phyloP scores from a whole-genome alignment of 2,797 vertebrate genomes.

The Synanceia verrucosa region DNA sequence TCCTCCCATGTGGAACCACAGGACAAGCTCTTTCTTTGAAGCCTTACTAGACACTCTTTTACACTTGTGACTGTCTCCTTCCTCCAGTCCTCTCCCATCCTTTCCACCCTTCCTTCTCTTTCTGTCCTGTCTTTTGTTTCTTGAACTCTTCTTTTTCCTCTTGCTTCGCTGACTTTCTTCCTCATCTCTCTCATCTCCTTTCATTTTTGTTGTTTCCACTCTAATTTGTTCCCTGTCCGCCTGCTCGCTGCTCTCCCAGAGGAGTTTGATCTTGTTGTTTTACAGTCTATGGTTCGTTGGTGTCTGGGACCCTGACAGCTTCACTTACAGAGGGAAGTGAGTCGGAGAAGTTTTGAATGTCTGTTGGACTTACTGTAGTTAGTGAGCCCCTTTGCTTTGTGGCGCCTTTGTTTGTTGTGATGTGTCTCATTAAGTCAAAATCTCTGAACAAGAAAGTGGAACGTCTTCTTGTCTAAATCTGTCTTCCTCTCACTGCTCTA shows the following conservation, averaged over 20 bases:
- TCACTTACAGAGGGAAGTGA: constrained; percentile 21
- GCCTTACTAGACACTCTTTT: constrained; percentile 14
- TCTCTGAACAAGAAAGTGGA: not conserved
- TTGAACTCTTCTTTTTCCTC: no score
- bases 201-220: not conserved
- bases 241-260: not conserved
- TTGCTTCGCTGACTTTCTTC: not conserved
- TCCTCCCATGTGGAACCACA: constrained; percentile 17
- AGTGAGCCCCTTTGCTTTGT: not conserved
- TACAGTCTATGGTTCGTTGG: constrained; percentile 26
- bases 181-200: not conserved
- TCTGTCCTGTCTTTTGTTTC: no score
- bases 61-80: constrained; percentile 5
- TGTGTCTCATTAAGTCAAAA: constrained; percentile 19
- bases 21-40: constrained; percentile 24
- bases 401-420: constrained; percentile 7
- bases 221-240: constrained; percentile 4
- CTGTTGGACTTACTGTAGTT: not conserved
- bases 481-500: not conserved
- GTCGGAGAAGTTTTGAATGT: not conserved
- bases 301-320: constrained; percentile 23
- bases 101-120: not conserved
- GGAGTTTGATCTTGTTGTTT: constrained; percentile 33
- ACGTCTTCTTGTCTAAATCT: not conserved
- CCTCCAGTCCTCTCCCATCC: not conserved